These are phyloP conservation scores for Ostrea denselamellosa DNA, from an alignment of 1,140 invertebrate genomes.

Conservation along the genomic window DNA sequence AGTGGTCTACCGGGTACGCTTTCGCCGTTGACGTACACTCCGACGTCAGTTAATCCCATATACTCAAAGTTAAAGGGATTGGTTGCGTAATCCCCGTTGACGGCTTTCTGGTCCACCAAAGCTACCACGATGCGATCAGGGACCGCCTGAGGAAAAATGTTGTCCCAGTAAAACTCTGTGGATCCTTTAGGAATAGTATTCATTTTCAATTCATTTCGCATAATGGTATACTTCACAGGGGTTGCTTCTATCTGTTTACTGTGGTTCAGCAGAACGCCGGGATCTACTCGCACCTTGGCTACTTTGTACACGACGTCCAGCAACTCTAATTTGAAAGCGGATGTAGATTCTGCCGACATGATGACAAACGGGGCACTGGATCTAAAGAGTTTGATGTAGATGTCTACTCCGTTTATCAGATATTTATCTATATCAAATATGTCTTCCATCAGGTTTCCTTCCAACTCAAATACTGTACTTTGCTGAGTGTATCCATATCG, in stretches of 20 bases:
- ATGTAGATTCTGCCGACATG: slow-evolving; percentile 38
- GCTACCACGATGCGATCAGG: slow-evolving; percentile 39
- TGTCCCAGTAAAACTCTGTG: slow-evolving; percentile 50
- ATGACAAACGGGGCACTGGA: slow-evolving; percentile 45
- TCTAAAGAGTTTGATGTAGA: slow-evolving; percentile 54
- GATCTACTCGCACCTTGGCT: slow-evolving; percentile 48
- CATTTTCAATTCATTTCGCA: slow-evolving; percentile 44
- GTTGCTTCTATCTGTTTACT: slow-evolving; percentile 42
- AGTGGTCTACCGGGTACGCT: slow-evolving; percentile 46
- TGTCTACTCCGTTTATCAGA: slow-evolving; percentile 44
- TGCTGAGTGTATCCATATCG: slow-evolving; percentile 50
- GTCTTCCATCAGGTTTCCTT: slow-evolving; percentile 47
- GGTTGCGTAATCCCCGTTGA: slow-evolving; percentile 49
- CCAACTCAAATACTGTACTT: slow-evolving; percentile 44
- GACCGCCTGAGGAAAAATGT: slow-evolving; percentile 48
- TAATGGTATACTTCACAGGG: slow-evolving; percentile 48
- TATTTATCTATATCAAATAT: slow-evolving; percentile 50
- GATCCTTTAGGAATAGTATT: slow-evolving; percentile 46
- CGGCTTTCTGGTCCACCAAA: slow-evolving; percentile 43
- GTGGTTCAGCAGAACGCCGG: slow-evolving; percentile 52
- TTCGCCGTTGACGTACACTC: slow-evolving; percentile 49
- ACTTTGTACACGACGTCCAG: slow-evolving; percentile 48
- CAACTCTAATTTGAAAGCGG: slow-evolving; percentile 45
- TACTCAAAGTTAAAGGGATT: slow-evolving; percentile 54
- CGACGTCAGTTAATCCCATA: slow-evolving; percentile 20